Conservation (phyloP, 2,797 vertebrate genomes). For the Perodicticus potto region DNA sequence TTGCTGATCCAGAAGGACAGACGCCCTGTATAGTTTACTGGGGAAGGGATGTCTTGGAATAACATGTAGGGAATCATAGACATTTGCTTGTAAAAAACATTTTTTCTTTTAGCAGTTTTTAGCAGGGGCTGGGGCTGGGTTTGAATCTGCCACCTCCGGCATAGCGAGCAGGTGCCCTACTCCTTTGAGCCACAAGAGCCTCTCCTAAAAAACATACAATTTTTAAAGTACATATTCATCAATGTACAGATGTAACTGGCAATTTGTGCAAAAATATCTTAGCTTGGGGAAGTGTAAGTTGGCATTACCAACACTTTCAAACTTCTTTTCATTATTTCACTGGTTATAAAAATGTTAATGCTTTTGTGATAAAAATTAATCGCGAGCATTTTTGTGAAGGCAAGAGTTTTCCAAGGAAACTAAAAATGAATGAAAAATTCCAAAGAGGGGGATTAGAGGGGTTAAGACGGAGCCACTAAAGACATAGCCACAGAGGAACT, state of each 20-base stretch:
- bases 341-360: background rate
- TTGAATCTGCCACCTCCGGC: no score
- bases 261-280: background rate
- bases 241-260: background rate
- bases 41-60: background rate
- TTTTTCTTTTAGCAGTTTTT: no score
- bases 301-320: background rate
- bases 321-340: background rate
- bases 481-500: background rate
- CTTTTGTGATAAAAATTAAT: slow-evolving; percentile 7
- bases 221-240: background rate
- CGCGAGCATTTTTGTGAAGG: slow-evolving; percentile 11
- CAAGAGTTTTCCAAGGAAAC: background rate
- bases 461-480: background rate
- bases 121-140: no score
- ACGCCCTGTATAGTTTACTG: background rate
- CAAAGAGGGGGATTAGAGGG: background rate
- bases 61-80: background rate
- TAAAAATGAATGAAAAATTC: background rate
- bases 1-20: background rate
- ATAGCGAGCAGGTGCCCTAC: no score
- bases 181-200: no score
- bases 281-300: background rate
- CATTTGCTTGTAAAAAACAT: background rate
- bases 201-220: background rate